Evolutionary conservation across 2,888 invertebrate genomes (phyloP), one percentile per base, ranked within the genome.

Genomic region (Gibbula magus): DNA sequence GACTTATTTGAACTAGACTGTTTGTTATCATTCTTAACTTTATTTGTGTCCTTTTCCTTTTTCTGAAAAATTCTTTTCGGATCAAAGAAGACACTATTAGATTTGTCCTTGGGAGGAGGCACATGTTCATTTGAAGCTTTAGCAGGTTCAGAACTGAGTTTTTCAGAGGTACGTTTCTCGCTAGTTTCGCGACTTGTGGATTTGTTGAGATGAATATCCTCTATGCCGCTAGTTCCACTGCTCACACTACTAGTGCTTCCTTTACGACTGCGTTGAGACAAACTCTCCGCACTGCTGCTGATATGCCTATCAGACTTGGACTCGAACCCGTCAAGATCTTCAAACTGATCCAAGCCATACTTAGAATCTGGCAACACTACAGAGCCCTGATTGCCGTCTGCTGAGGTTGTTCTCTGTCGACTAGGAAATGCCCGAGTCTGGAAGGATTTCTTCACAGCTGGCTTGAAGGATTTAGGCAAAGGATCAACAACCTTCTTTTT

Each of bases 271-370:
- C 83, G 80, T 16, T 81, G 79, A 8, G 86, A 85, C 18, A 86
- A 82, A 73, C 80, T 86, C 54, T 88, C 87, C 5, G 84, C 79
- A 77, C 87, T 85, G 52, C 80, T 82, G 56, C 82, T 84, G 35
- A 74, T 51, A 52, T 51, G 53, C 75, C 79, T 85, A n/a, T 83
- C 78, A 67, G 81, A 82, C 22, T 85, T 84, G n/a, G 45, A 67
- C 81, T 85, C 84, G 56, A 78, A 74, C n/a, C 79, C 77, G 45
- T 77, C 77, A 73, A 87, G 39, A 74, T 89, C 90, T 22, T 89
- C 89, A 88, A 91, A 91, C 67, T 88, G 87, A 82, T 91, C 91
- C 16, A 91, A 84, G 20, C 91, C 91, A 85, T 91, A 91, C 61
- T 88, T 89, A 7, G 91, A 90, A 82, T 89, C 87, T 35, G 91